These are phyloP conservation scores for Tylochromis polylepis DNA, from an alignment of 2,113 vertebrate genomes.

Conservation along the genomic window DNA sequence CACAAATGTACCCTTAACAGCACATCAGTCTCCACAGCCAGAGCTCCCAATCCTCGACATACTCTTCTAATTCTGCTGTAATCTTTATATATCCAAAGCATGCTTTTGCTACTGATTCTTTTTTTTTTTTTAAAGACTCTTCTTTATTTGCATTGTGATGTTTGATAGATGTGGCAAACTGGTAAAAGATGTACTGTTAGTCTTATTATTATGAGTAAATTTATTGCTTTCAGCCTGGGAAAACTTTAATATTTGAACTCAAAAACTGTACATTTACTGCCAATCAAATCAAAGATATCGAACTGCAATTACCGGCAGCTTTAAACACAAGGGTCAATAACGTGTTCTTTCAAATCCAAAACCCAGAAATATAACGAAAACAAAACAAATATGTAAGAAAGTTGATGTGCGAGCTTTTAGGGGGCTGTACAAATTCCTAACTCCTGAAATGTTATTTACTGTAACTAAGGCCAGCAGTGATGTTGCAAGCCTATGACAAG, in stretches of 20 bases:
- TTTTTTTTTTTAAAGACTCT: background rate
- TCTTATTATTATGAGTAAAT: background rate
- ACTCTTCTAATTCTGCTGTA: background rate
- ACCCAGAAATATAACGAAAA: background rate
- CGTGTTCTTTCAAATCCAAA: background rate
- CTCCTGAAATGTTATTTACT: background rate
- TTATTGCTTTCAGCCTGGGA: background rate
- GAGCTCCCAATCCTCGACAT: background rate
- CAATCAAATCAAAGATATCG: background rate
- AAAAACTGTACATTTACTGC: background rate
- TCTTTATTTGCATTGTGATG: background rate
- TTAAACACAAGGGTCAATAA: background rate
- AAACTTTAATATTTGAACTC: background rate
- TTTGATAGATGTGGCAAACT: background rate
- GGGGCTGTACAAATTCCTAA: background rate
- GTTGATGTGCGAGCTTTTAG: background rate
- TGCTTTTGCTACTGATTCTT: background rate
- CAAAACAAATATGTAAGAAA: background rate
- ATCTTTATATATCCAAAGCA: background rate
- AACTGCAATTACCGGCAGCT: background rate
- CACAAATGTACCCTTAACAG: constrained; percentile 32
- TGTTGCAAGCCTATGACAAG: background rate
- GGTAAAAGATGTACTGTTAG: background rate
- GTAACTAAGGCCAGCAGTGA: background rate
- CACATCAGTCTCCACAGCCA: background rate